Percentiles rank a stretch among this genome's conserved stretches.
phyloP scores from a whole-genome alignment of 1,140 invertebrate genomes.

The Lineus longissimus region DNA sequence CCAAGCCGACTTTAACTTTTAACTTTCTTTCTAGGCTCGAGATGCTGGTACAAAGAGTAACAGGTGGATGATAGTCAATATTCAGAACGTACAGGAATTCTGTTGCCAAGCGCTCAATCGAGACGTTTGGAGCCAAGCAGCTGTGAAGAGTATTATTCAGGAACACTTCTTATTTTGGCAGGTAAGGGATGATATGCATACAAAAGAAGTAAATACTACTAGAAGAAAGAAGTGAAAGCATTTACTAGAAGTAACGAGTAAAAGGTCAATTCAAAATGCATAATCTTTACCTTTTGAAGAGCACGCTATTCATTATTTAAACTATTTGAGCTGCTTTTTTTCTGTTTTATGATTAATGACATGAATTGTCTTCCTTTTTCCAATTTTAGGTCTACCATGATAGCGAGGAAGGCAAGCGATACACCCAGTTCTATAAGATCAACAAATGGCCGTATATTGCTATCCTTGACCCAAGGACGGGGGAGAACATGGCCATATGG shows the following conservation, averaged over 20 bases:
- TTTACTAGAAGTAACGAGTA: too few species aligned
- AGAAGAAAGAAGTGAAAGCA: too few species aligned
- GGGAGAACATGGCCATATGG: constrained; percentile 61
- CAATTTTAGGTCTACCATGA: constrained; percentile 63
- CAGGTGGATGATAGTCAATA: constrained; percentile 74
- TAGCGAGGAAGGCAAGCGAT: constrained; percentile 66
- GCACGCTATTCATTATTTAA: too few species aligned
- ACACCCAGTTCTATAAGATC: constrained; percentile 70
- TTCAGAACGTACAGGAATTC: constrained; percentile 74
- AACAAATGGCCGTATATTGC: constrained; percentile 68
- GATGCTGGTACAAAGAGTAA: constrained; percentile 62
- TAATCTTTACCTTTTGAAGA: too few species aligned
- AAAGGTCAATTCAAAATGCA: too few species aligned
- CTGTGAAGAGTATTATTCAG: constrained; percentile 65
- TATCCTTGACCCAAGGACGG: constrained; percentile 73
- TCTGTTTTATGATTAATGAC: too few species aligned
- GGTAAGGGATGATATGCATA: constrained; percentile 50
- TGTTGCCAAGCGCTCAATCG: constrained; percentile 70
- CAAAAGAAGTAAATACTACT: not conserved
- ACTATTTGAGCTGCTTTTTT: too few species aligned
- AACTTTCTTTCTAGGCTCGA: constrained; percentile 56
- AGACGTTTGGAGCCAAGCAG: constrained; percentile 70
- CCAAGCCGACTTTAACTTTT: not conserved
- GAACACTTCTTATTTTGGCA: constrained; percentile 78
- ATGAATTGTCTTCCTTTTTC: too few species aligned